phyloP scores from a whole-genome alignment of 2,113 vertebrate genomes.

The Poicephalus meyeri region DNA sequence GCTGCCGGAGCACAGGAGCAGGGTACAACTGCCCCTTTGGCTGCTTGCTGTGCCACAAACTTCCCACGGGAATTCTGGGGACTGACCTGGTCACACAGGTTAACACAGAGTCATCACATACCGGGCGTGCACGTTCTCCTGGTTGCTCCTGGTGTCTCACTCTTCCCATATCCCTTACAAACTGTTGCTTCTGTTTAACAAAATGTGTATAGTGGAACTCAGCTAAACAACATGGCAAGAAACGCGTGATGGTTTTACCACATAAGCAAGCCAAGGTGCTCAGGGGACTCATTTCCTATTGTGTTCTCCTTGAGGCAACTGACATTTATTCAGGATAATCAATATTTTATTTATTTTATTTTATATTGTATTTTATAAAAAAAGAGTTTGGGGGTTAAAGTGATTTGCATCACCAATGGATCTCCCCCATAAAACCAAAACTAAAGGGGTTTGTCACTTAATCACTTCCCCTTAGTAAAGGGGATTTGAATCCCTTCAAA shows the following conservation, averaged over 20 bases:
- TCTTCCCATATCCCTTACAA: not conserved
- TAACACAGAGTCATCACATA: not conserved
- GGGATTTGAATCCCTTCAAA: not conserved
- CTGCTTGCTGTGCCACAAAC: not conserved
- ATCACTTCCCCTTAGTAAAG: not conserved
- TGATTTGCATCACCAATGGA: not conserved
- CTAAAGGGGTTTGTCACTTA: not conserved
- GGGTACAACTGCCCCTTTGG: not conserved
- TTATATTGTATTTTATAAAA: not conserved
- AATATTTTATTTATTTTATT: not conserved
- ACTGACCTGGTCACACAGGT: not conserved
- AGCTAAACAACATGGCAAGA: not conserved
- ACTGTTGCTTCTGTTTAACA: not conserved
- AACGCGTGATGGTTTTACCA: too few relatives aligned
- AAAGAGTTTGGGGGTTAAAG: not conserved
- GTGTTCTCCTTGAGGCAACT: not conserved
- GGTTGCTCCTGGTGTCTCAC: not conserved
- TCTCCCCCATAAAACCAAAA: too few relatives aligned
- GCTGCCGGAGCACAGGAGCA: not conserved
- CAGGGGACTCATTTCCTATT: not conserved
- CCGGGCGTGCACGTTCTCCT: not conserved
- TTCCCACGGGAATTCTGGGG: rapidly evolving
- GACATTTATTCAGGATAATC: not conserved
- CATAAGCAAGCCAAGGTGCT: not conserved
- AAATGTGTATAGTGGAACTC: not conserved